These are phyloP conservation scores for Doris montereyensis DNA, from an alignment of 2,888 invertebrate species.

Conservation along the genomic window DNA sequence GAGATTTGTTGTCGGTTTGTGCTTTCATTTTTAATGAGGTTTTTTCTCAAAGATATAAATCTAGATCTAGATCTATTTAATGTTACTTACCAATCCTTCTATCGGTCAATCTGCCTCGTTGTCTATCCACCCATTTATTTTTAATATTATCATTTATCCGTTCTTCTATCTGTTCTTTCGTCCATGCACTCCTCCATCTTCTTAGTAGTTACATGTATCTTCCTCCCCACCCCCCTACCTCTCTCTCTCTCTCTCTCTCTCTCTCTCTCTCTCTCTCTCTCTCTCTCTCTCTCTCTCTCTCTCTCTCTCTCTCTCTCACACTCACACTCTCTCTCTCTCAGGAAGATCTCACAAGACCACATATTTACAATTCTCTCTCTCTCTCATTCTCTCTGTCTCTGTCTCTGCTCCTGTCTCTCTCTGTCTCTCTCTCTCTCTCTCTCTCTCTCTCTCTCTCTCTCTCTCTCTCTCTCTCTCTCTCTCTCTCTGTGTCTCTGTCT, in stretches of 20 bases:
- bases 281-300: not conserved
- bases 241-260: conserved; percentile 2
- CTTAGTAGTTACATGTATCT: too few relatives aligned
- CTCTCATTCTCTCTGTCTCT: not conserved
- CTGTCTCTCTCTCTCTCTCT: conserved; percentile 21
- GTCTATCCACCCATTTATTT: too few relatives aligned
- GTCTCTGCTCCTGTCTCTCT: not conserved
- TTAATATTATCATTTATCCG: too few relatives aligned
- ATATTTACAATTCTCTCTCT: not conserved
- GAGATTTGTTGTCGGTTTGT: too few relatives aligned
- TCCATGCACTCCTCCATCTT: not conserved
- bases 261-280: not conserved
- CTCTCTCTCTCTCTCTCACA: not conserved
- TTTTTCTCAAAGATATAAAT: too few relatives aligned
- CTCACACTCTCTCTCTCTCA: not conserved
- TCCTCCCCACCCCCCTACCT: not conserved
- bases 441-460: not conserved
- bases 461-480: not conserved
- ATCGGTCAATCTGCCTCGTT: too few relatives aligned
- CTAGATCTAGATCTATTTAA: too few relatives aligned
- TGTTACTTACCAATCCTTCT: too few relatives aligned
- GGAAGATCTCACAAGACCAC: not conserved
- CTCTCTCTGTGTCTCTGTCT: conserved; percentile 16
- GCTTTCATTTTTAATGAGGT: too few relatives aligned
- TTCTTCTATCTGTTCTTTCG: not conserved